A percentile compares a stretch with the other conserved stretches of the same genome.
phyloP scores from a whole-genome alignment of 2,797 vertebrate genomes.

The Parauchenoglanis ngamensis region DNA sequence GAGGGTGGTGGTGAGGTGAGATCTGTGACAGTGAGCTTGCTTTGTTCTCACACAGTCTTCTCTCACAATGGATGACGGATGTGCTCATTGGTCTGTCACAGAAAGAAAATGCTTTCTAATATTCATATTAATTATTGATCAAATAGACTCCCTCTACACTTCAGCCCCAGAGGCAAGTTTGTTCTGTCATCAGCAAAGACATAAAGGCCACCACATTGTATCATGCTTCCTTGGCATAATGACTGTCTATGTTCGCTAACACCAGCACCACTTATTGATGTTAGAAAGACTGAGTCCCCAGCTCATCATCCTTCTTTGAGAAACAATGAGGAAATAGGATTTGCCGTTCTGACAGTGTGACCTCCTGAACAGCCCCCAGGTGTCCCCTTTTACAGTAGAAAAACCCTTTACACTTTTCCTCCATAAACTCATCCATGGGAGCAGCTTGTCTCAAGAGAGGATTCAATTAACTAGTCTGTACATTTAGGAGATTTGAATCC shows the following conservation, averaged over 20 bases:
- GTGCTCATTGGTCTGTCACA: constrained; percentile 65
- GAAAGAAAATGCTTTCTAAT: constrained; percentile 71
- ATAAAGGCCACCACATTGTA: constrained; percentile 57
- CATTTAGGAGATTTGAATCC: constrained; percentile 75
- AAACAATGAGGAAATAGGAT: constrained; percentile 63
- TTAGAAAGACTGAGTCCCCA: constrained; percentile 62
- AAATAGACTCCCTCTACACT: constrained; percentile 26
- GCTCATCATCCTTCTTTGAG: constrained; percentile 73
- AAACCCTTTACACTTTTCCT: constrained; percentile 21
- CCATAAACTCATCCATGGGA: constrained; percentile 17
- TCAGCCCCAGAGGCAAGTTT: constrained; percentile 25
- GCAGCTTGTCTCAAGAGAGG: constrained; percentile 63
- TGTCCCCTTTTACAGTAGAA: constrained; percentile 48
- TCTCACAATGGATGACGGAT: constrained; percentile 43
- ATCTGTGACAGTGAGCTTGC: constrained; percentile 1
- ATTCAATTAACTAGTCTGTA: constrained; percentile 76
- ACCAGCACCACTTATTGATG: constrained; percentile 49
- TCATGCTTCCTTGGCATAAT: constrained; percentile 52
- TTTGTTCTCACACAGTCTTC: constrained; percentile 21
- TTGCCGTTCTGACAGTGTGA: constrained; percentile 69
- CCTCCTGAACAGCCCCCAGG: constrained; percentile 65
- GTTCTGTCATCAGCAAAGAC: constrained; percentile 59
- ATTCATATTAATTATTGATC: constrained; percentile 79
- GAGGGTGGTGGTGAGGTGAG: neutral
- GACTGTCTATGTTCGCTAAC: constrained; percentile 55